Conservation (phyloP, 2,888 invertebrate genomes). For the Strigamia maritima region DNA sequence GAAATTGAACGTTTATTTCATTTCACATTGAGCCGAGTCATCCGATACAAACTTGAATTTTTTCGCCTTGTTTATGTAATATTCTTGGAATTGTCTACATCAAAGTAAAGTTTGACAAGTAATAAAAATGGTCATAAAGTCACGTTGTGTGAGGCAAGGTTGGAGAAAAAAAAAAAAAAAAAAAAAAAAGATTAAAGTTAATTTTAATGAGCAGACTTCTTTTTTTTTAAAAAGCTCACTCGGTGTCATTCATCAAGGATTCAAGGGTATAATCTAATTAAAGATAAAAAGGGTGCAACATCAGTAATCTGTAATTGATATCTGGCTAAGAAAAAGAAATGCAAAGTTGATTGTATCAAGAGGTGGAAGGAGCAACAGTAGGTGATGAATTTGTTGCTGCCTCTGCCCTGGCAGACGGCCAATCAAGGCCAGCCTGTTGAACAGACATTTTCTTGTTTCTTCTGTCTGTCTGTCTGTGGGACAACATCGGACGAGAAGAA, state of each 20-base stretch:
- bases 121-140: constrained; percentile 9
- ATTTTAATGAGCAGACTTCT: background rate
- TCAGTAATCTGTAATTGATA: background rate
- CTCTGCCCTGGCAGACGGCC: background rate
- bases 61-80: background rate
- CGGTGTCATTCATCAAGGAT: background rate
- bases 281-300: background rate
- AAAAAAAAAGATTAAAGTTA: background rate
- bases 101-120: constrained; percentile 21
- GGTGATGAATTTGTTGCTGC: background rate
- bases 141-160: background rate
- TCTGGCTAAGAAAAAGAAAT: background rate
- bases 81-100: background rate
- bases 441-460: too few species aligned
- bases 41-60: background rate
- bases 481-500: too few species aligned
- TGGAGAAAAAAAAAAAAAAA: background rate
- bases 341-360: background rate
- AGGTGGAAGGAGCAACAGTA: background rate
- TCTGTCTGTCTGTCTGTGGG: too few species aligned
- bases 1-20: too few species aligned
- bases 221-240: background rate
- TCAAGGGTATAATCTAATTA: background rate
- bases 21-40: background rate
- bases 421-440: background rate